Evolutionary conservation across 2,888 invertebrate genomes (phyloP).

Genomic region (Spisula subtruncata): DNA sequence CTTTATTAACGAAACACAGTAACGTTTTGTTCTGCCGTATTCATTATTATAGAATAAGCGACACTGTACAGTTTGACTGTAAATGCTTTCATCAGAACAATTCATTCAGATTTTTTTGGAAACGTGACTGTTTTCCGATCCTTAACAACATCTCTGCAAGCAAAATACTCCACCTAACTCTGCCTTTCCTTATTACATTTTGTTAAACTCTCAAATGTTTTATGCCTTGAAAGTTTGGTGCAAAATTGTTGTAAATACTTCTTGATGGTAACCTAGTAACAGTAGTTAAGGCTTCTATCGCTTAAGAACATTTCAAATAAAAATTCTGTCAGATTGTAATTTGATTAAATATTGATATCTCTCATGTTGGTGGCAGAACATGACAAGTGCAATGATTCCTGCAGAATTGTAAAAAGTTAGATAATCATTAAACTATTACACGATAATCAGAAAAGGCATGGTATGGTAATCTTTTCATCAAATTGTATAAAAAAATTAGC

Average conservation of each 20-base stretch:
- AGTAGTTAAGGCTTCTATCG: neutral
- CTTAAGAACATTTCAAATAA: neutral
- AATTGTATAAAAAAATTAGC: slow-evolving; percentile 27
- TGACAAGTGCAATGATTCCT: slow-evolving; percentile 1
- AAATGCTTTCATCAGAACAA: neutral
- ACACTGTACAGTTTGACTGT: neutral
- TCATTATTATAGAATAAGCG: neutral
- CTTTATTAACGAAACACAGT: neutral
- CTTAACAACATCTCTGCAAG: too few relatives aligned
- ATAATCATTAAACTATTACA: slow-evolving; percentile 23
- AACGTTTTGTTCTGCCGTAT: neutral
- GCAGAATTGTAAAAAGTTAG: neutral
- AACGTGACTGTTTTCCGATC: too few relatives aligned
- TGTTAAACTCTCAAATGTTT: neutral
- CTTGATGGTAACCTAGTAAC: too few relatives aligned
- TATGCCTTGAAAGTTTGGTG: too few relatives aligned
- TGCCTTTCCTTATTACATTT: neutral
- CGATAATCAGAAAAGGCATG: neutral
- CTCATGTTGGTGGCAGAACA: neutral
- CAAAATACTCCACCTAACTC: neutral
- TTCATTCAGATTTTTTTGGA: neutral
- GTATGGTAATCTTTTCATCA: slow-evolving; percentile 25
- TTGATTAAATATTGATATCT: neutral
- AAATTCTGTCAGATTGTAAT: neutral
- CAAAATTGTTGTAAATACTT: too few relatives aligned